Evolutionary conservation across 2,888 invertebrate genomes (phyloP), one percentile per base, ranked within the genome.

Genomic region (Zygothrica quintamaculata): DNA sequence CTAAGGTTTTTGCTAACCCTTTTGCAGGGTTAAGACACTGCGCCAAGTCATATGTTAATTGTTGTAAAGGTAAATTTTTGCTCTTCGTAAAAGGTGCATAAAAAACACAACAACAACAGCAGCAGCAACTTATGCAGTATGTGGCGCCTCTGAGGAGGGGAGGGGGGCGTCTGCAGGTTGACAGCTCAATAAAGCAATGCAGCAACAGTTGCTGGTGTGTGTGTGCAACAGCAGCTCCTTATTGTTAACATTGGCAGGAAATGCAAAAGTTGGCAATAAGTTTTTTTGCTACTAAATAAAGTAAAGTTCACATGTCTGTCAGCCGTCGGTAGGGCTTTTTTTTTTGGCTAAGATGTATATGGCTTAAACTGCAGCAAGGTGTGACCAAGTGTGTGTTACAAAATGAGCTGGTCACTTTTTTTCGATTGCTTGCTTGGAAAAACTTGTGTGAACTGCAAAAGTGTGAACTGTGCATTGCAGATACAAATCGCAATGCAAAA

Each of bases 391-490:
- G 59, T 26, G 59, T 53, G 67, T 47, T 52, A 59, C 69, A 57
- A 73, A 73, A 3, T 22, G 18, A 34, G 26, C 36, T 58, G 65
- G 59, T 44, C 47, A 59, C 46, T 66, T 58, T 72, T 62, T 68
- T 36, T 47, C 18, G 26, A 26, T 44, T 16, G 7, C 39, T 12
- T 1, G 16, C 9, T 7, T 66, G 80, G 81, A 77, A 80, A 79
- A 84, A 78, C n/a, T n/a, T n/a, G n/a, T n/a, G n/a, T n/a, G n/a
- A n/a, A 86, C 70, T 72, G 58, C 56, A 69, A 75, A 81, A 87
- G 89, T 88, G 89, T 84, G 89, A 89, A 89, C 79, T 89, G 88
- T 84, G 89, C 88, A 89, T 89, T 22, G 62, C 79, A 78, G 79
- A 79, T 79, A 80, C 65, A 64, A 65, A 80, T 80, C 84, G 18